Base-by-base conservation (phyloP, 2,797 vertebrate species). In the Paratrypauchen microcephalus region DNA sequence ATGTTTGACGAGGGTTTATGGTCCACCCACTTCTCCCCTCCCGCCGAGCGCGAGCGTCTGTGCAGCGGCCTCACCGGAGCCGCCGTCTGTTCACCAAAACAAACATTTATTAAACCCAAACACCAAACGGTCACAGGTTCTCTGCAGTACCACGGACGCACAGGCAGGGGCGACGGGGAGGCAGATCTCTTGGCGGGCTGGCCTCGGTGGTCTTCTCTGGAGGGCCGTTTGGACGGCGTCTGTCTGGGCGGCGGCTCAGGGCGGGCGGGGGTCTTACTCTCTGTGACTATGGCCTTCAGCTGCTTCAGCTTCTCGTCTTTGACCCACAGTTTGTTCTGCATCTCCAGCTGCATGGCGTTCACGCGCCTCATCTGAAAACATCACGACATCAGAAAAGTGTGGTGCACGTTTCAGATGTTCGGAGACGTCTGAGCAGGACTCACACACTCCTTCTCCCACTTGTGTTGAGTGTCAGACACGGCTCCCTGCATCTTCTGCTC, bases 291-390 rank as follows among this genome's bases (percentile, higher is more conserved):
- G 54, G 97, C 97, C 85, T 98, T 99, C 3, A 99, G 95, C 69
- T 98, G 98, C 86, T 99, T 99, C 82, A 99, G 92, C 69, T 99
- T 99, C 82, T 99, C 97, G 0, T 99, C 96, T 79, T 98, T 99
- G 69, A 99, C 96, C 97, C 97, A 99, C 11, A 99, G 95, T 77
- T 98, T 97, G 88, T 98, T 99, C 88, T 99, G 96, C 97, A 99
- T 97, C 87, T 99, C 96, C 67, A 98, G 87, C 86, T 98, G 95
- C 81, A 96, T 98, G 3, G 96, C 97, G 6, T 97, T 97, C 56
- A 99, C 96, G 0, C 96, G 94, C 2, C 96, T 92, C 56, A 96
- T 96, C 98, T 94, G 75, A 45, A 58, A 18, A 61, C 19, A 66
- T 7, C 32, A 36, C 8, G 9, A 2, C 7, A 8, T 36, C 32